These are phyloP conservation scores for Augiades crinisus DNA, from an alignment of 2,888 invertebrate species.

Conservation along the genomic window DNA sequence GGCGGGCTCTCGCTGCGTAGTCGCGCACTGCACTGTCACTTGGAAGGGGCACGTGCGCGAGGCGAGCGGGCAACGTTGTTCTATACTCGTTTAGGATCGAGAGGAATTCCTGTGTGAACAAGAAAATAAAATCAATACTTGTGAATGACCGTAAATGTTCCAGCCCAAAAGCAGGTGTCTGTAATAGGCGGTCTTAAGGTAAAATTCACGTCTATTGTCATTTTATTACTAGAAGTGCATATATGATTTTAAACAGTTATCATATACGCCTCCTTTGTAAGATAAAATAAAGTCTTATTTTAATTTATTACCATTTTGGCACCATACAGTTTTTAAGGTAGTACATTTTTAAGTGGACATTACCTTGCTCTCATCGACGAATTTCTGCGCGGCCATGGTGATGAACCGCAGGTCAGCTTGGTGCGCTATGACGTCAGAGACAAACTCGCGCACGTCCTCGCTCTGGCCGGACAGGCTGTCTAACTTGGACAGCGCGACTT, in stretches of 20 bases:
- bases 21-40: constrained; percentile 88
- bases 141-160: too few species aligned
- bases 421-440: constrained; percentile 96
- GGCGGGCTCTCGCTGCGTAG: constrained; percentile 89
- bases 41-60: constrained; percentile 88
- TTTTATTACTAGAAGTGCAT: too few species aligned
- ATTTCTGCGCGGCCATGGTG: constrained; percentile 97
- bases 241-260: too few species aligned
- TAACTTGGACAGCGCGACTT: constrained; percentile 89
- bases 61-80: constrained; percentile 89
- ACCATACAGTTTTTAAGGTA: too few species aligned
- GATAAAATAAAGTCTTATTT: too few species aligned
- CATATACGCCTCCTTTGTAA: too few species aligned
- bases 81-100: constrained; percentile 92
- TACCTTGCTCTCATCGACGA: constrained; percentile 96
- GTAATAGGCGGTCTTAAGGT: too few species aligned
- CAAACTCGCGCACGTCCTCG: constrained; percentile 93
- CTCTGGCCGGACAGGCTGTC: constrained; percentile 86
- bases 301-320: too few species aligned
- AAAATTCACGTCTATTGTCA: too few species aligned
- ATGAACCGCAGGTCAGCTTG: constrained; percentile 97
- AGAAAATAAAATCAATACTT: too few species aligned
- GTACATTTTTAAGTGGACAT: too few species aligned
- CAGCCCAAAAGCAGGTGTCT: too few species aligned
- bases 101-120: constrained; percentile 85